Base-by-base conservation (phyloP, 2,113 vertebrate species). In the Serinus canaria region DNA sequence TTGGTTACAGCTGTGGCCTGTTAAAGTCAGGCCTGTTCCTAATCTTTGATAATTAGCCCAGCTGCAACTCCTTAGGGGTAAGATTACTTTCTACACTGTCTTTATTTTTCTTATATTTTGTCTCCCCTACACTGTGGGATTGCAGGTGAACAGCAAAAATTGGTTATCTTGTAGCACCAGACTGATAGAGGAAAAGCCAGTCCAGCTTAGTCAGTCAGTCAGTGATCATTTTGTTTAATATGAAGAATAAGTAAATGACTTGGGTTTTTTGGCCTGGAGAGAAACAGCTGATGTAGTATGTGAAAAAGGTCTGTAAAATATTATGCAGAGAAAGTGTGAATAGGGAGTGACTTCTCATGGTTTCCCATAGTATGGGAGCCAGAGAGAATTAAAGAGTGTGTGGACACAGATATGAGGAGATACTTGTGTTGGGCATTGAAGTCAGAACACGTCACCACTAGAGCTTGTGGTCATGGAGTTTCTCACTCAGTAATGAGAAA, bases 361-460 rank as follows among this genome's bases (percentile, higher is more conserved):
- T 72, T 94, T 83, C 69, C 58, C 6, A 3, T n/a, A 60, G 41
- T 44, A 6, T 2, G 0, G 31, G 37, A 73, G 46, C 21, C 75
- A 83, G 72, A 79, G 63, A 89, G n/a, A 63, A 18, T 67, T 39
- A 77, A 78, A 30, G 15, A 25, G 35, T 4, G 0, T 44, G 30
- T 83, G 4, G 10, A 37, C 37, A 64, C 22, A 86, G 69, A 58
- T 37, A n/a, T 0, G 8, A 73, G 49, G 49, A 69, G 23, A 5
- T n/a, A 5, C 22, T 68, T 49, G n/a, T 0, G 4, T 28, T 78
- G 21, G 2, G 5, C 8, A 0, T 17, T 88, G 9, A 59, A 86
- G 27, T 58, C 39, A 44, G 49, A 88, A 13, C 89, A 83, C 33
- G 11, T 55, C 0, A 5, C 37, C 6, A 7, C 31, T 68, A 37